phyloP scores from a whole-genome alignment of 2,797 vertebrate species.

The Acanthornis magna region DNA sequence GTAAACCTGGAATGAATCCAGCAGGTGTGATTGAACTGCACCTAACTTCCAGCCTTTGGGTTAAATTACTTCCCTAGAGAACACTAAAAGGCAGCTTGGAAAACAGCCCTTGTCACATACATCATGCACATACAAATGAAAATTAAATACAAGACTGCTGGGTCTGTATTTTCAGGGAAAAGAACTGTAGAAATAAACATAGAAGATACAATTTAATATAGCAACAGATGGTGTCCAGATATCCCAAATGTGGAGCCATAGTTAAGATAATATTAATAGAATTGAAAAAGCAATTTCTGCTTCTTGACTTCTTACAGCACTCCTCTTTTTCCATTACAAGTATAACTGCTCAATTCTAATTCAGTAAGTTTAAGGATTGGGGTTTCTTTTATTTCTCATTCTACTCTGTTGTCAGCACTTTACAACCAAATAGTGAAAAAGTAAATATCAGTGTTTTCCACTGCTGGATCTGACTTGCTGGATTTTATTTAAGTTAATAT shows the following conservation, averaged over 20 bases:
- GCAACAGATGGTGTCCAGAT: not conserved
- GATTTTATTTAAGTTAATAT: conserved; percentile 43
- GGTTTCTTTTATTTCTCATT: not conserved
- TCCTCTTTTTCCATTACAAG: not conserved
- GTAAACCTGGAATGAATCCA: not conserved
- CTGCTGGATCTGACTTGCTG: not conserved
- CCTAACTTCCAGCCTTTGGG: not conserved
- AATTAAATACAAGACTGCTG: not conserved
- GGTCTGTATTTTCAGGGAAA: not conserved
- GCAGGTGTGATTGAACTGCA: not conserved
- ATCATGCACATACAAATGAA: not conserved
- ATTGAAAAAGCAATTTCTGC: not conserved
- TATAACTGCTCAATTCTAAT: not conserved
- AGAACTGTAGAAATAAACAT: not conserved
- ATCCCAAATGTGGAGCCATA: not conserved
- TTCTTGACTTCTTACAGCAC: not conserved
- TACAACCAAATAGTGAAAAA: not conserved
- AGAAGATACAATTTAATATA: not conserved
- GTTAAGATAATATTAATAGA: not conserved
- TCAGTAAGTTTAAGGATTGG: not conserved
- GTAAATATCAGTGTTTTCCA: not conserved
- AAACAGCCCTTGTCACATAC: not conserved
- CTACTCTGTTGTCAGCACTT: conserved; percentile 21
- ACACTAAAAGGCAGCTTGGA: not conserved
- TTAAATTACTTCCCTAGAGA: not conserved